Conservation (phyloP, 2,888 invertebrate species). For the Drosophila lacicola region DNA sequence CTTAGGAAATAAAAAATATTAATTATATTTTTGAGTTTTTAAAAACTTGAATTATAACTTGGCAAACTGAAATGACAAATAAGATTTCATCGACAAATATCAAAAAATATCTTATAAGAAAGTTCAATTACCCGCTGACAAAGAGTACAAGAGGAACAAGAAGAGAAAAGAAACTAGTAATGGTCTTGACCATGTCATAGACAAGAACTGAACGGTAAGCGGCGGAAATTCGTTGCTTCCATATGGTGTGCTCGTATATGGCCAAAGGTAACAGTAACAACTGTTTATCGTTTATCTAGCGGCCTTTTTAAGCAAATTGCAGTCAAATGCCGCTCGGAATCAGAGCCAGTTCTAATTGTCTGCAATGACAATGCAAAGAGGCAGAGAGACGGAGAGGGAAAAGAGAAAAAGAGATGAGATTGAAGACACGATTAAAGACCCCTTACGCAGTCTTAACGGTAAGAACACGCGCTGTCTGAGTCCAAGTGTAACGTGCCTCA, state of each 20-base stretch:
- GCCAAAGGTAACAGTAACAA: slow-evolving; percentile 56
- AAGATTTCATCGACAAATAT: not conserved
- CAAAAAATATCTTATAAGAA: not conserved
- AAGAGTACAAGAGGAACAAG: slow-evolving; percentile 13
- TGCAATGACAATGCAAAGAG: slow-evolving; percentile 69
- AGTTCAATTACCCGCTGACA: slow-evolving; percentile 4
- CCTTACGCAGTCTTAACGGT: slow-evolving; percentile 63
- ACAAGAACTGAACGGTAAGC: slow-evolving; percentile 51
- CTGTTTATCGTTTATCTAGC: slow-evolving; percentile 72
- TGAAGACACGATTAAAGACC: slow-evolving; percentile 37
- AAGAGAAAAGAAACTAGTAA: slow-evolving; percentile 52
- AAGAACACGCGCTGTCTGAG: slow-evolving; percentile 55
- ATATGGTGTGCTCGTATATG: slow-evolving; percentile 41
- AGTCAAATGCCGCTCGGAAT: slow-evolving; percentile 57
- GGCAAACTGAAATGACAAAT: too few relatives aligned
- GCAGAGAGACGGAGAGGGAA: slow-evolving; percentile 5
- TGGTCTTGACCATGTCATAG: slow-evolving; percentile 58
- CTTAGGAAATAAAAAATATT: too few relatives aligned
- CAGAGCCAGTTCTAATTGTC: slow-evolving; percentile 64
- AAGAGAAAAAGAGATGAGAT: slow-evolving; percentile 7
- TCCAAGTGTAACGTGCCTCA: slow-evolving; percentile 33
- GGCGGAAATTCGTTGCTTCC: slow-evolving; percentile 42
- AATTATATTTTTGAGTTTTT: too few relatives aligned
- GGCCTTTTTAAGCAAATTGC: slow-evolving; percentile 67
- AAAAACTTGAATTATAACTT: too few relatives aligned